These are phyloP conservation scores for Oscheius sp. DNA, from an alignment of 2,888 invertebrate genomes.

Conservation along the genomic window DNA sequence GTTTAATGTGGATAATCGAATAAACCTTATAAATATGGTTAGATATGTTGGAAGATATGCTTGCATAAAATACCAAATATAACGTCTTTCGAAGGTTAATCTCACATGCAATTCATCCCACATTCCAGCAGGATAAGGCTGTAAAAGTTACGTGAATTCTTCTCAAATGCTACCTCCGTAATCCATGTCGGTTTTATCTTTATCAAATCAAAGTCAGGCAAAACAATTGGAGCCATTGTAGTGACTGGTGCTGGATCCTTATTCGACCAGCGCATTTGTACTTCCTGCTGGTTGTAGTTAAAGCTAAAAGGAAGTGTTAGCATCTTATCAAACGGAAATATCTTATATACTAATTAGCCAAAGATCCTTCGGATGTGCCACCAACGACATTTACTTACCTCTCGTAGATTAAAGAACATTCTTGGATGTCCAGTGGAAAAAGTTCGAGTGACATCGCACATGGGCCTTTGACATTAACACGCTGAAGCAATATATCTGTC, in stretches of 20 bases:
- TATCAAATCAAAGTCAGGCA: conserved; percentile 67
- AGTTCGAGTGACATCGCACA: conserved; percentile 62
- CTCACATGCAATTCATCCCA: conserved; percentile 69
- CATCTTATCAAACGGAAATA: no score
- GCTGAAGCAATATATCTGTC: conserved; percentile 39
- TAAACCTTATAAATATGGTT: conserved; percentile 67
- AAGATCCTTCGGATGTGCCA: neutral
- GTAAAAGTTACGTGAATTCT: neutral
- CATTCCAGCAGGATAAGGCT: conserved; percentile 68
- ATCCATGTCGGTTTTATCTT: conserved; percentile 47
- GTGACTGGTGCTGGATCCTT: conserved; percentile 35
- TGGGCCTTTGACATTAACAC: conserved; percentile 69
- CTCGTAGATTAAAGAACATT: conserved; percentile 66
- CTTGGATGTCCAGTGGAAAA: conserved; percentile 69
- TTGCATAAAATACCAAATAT: conserved; percentile 69
- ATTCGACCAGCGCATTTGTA: conserved; percentile 66
- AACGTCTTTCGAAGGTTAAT: conserved; percentile 64
- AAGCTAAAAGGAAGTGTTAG: conserved; percentile 51
- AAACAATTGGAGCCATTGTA: conserved; percentile 56
- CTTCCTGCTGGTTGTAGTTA: conserved; percentile 70
- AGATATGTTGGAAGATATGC: conserved; percentile 70
- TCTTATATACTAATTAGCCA: neutral
- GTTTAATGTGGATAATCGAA: no score
- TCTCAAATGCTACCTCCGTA: conserved; percentile 31
- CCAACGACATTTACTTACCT: conserved; percentile 32